These are phyloP conservation scores for Eupithecia vulgata DNA, from an alignment of 2,888 invertebrate species.

Conservation along the genomic window DNA sequence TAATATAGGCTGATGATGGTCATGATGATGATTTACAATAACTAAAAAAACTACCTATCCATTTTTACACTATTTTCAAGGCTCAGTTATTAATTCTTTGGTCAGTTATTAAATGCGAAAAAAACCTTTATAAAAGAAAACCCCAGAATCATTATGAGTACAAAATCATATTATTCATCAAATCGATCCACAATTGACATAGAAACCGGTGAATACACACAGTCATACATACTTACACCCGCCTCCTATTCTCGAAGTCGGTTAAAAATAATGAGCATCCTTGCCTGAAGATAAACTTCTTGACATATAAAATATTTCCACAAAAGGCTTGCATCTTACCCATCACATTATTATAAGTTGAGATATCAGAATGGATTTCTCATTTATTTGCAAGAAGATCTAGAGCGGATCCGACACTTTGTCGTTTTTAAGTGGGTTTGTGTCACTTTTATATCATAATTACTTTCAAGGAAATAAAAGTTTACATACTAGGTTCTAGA, in stretches of 20 bases:
- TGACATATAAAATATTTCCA: neutral
- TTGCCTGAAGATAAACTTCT: neutral
- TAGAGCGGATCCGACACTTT: neutral
- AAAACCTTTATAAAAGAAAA: too few species aligned
- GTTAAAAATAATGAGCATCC: neutral
- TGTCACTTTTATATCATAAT: neutral
- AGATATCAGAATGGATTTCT: neutral
- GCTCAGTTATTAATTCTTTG: too few species aligned
- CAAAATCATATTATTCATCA: neutral
- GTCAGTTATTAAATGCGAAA: too few species aligned
- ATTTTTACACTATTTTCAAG: too few species aligned
- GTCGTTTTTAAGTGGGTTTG: neutral
- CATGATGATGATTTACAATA: too few species aligned
- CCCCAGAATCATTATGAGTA: too few species aligned
- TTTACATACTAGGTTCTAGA: neutral
- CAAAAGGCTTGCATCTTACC: neutral
- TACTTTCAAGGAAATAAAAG: neutral
- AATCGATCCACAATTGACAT: neutral
- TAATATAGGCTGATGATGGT: too few species aligned
- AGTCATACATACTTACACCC: too few species aligned
- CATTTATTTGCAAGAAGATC: constrained; percentile 1
- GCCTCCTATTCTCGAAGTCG: neutral
- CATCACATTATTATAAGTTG: neutral
- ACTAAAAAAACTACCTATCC: too few species aligned
- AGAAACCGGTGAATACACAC: neutral